Evolutionary conservation across 2,113 vertebrate genomes (phyloP), one percentile per base, ranked within the genome.

Genomic region (Talpa occidentalis): DNA sequence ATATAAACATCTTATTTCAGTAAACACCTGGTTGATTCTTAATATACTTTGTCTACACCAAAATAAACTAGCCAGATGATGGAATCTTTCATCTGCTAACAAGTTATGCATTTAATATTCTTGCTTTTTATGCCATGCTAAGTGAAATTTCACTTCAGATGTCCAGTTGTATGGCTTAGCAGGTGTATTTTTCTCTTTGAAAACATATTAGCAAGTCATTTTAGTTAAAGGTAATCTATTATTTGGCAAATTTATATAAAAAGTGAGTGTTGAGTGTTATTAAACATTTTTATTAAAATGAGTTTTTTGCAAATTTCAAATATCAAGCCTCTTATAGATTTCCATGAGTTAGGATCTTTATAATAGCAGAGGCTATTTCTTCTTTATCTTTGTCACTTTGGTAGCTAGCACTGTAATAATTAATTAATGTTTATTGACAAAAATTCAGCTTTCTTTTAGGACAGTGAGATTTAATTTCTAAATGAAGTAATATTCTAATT

Each of bases 201-300:
- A 88, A 24, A 80, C 2, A 22, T 66, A 62, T 67, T 73, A 76
- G 5, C 19, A 94, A 94, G 28, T 35, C 14, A 37, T 21, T 59
- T 14, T 74, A 59, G n/a, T 70, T 35, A 64, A 95, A 3, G 1
- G 5, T 76, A 73, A 44, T 86, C 9, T 56, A 10, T 32, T 44
- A 88, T 69, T 59, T 83, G 62, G 42, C 17, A 88, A 82, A 47
- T 78, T 64, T 44, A 47, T 79, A 52, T 37, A 72, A 79, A 87
- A 73, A 62, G 16, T 85, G 37, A 1, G 6, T 42, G 24, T 66
- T 47, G 86, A 74, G 4, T 64, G 3, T 74, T 76, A 52, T 30
- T 85, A 92, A 87, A 19, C 49, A 64, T 84, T 92, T 94, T 47
- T 1, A 84, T 90, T 90, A 88, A 80, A 69, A 92, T 73, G 78